A percentile compares a stretch with the other conserved stretches of the same genome.
Conservation (phyloP, 2,888 invertebrate genomes). For the Eristalis tenax region DNA sequence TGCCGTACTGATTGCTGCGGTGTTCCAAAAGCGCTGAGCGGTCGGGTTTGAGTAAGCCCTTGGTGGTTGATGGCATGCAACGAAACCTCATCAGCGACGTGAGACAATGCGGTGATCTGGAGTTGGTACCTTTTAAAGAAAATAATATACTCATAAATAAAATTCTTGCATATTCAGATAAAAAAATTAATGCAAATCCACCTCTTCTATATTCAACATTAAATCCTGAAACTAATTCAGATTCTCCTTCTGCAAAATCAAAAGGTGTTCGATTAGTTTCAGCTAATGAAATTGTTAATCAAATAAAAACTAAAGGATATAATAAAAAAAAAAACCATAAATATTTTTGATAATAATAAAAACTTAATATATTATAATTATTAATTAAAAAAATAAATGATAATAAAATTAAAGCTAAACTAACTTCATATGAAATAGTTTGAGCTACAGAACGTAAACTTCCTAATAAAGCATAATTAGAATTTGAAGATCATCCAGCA, state of each 20-base stretch:
- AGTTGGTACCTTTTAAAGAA: too few species aligned
- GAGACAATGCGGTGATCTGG: too few species aligned
- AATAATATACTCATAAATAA: constrained; percentile 86
- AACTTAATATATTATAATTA: constrained; percentile 83
- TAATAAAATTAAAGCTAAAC: constrained; percentile 85
- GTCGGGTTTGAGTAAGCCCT: too few species aligned
- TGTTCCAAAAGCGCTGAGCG: too few species aligned
- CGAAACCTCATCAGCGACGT: too few species aligned
- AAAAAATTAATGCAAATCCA: constrained; percentile 88
- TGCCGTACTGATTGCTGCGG: too few species aligned
- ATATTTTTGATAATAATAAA: constrained; percentile 82
- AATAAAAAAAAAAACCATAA: constrained; percentile 84
- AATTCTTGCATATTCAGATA: constrained; percentile 87
- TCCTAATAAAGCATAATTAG: constrained; percentile 87
- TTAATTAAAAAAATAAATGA: constrained; percentile 84
- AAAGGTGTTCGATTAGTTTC: constrained; percentile 89
- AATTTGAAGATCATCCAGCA: constrained; percentile 87
- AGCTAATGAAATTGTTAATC: constrained; percentile 85
- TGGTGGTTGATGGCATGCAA: too few species aligned
- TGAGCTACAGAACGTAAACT: constrained; percentile 87
- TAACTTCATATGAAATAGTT: constrained; percentile 90
- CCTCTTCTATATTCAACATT: constrained; percentile 89
- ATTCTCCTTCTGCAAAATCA: constrained; percentile 91
- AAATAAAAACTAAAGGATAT: constrained; percentile 83
- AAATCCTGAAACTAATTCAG: constrained; percentile 90